Evolutionary conservation across 1,140 invertebrate species (phyloP).

Genomic region (Diabrotica virgifera): DNA sequence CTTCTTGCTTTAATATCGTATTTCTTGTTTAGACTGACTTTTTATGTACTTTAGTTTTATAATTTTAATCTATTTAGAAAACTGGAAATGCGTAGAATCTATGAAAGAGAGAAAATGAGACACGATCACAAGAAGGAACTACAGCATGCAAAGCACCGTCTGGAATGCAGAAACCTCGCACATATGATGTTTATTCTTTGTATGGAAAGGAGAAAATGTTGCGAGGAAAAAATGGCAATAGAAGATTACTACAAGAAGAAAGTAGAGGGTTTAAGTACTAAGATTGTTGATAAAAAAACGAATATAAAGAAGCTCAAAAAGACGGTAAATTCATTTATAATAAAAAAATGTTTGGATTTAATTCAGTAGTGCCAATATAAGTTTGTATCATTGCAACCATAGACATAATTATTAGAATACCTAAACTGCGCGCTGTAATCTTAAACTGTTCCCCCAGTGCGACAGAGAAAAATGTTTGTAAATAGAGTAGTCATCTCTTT

Average conservation of each 20-base stretch:
- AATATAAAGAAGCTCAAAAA: slow-evolving; percentile 33
- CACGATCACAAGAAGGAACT: slow-evolving; percentile 37
- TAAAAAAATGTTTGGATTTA: too few relatives aligned
- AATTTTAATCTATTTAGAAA: slow-evolving; percentile 13
- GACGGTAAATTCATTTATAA: slow-evolving; percentile 28
- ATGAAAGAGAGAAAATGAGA: slow-evolving; percentile 30
- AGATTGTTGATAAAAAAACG: slow-evolving; percentile 27
- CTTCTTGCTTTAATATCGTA: too few relatives aligned
- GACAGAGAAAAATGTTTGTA: too few relatives aligned
- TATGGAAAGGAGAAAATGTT: slow-evolving; percentile 46
- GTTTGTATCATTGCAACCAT: too few relatives aligned
- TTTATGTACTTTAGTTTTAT: too few relatives aligned
- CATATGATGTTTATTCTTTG: slow-evolving; percentile 49
- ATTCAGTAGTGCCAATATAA: too few relatives aligned
- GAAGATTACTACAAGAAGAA: slow-evolving; percentile 39
- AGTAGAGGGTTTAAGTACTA: slow-evolving; percentile 28
- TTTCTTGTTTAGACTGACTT: too few relatives aligned
- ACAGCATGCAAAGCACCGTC: slow-evolving; percentile 37
- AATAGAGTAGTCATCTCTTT: too few relatives aligned
- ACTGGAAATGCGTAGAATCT: slow-evolving; percentile 23
- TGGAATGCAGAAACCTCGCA: slow-evolving; percentile 48
- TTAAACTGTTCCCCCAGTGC: too few relatives aligned
- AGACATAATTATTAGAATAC: too few relatives aligned
- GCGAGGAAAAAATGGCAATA: slow-evolving; percentile 39
- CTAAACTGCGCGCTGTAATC: too few relatives aligned